phyloP scores from a whole-genome alignment of 2,888 invertebrate genomes.

The Yponomeuta sedellus region DNA sequence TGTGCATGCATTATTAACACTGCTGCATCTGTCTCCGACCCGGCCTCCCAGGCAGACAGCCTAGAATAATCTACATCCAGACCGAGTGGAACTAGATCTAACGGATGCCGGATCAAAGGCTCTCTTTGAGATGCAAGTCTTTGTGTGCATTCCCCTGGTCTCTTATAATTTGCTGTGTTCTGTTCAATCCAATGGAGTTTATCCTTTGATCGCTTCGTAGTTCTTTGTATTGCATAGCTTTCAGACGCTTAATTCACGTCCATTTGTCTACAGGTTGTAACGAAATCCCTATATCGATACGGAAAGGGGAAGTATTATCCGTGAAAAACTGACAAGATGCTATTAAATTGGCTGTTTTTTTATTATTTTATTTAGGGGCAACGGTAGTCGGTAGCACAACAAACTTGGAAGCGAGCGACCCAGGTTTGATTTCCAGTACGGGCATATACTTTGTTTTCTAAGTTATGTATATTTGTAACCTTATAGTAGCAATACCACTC shows the following conservation, averaged over 20 bases:
- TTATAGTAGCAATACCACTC: too few species aligned
- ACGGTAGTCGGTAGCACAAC: too few species aligned
- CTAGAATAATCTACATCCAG: neutral
- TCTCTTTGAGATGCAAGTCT: constrained; percentile 6
- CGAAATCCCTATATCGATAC: too few species aligned
- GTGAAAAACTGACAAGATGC: too few species aligned
- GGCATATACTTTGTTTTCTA: too few species aligned
- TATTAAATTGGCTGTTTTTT: too few species aligned
- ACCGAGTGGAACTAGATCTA: neutral
- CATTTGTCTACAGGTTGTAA: neutral
- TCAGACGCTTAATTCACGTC: neutral
- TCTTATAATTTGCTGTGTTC: neutral
- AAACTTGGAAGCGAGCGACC: too few species aligned
- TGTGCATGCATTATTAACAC: neutral
- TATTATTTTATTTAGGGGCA: too few species aligned
- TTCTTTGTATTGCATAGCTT: neutral
- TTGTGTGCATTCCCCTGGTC: constrained; percentile 1
- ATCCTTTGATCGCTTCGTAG: neutral
- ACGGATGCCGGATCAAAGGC: constrained; percentile 8
- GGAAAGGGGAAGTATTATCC: too few species aligned
- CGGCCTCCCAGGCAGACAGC: neutral
- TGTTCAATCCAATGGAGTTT: neutral
- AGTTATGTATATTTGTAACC: too few species aligned
- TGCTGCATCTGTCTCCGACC: neutral
- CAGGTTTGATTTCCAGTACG: too few species aligned